Base-by-base conservation (phyloP, 2,888 invertebrate species). In the Epistrophella euchroma region DNA sequence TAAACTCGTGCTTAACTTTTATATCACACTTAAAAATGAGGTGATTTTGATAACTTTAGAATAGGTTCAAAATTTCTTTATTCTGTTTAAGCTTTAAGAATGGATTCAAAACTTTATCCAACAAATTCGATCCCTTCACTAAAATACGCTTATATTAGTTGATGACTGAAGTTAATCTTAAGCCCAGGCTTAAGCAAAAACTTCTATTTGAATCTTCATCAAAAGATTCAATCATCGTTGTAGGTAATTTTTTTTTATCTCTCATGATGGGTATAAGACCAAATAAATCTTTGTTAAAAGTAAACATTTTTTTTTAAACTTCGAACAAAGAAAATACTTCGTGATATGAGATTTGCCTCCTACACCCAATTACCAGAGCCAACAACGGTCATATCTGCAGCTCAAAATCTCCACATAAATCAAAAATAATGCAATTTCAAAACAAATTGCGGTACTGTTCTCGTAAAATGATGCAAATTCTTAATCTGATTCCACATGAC, bases 401-500 rank as follows among this genome's bases (percentile, higher is more conserved):
- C 9, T 17, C 10, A 2, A n/a, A 17, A 62, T 62, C 43, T 17
- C 43, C 11, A 25, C 35, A 35, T 19, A 32, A 66, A 64, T 64
- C 47, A 66, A 28, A 45, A 45, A 13, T 45, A 2, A 35, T 28
- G 40, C 45, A 22, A 25, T 50, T 64, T 43, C 73, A 17, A 60
- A 43, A 17, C 37, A 58, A 25, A 47, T 35, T 11, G n/a, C 13
- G 17, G 35, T 40, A 64, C n/a, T 43, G 35, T 40, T 50, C 64
- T 35, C 19, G 19, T 11, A 17, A 45, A 43, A 55, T 50, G 50
- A 60, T 43, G 50, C 73, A 37, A 80, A 66, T 81, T 56, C 76
- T 71, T 52, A 72, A 72, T 19, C 71, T 66, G 45, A 80, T 75
- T 72, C 52, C 43, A 6, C 15, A 43, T 73, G 74, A 62, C 85